Evolutionary conservation across 2,113 vertebrate genomes (phyloP).

Genomic region (Ptilorrhoa leucosticta): DNA sequence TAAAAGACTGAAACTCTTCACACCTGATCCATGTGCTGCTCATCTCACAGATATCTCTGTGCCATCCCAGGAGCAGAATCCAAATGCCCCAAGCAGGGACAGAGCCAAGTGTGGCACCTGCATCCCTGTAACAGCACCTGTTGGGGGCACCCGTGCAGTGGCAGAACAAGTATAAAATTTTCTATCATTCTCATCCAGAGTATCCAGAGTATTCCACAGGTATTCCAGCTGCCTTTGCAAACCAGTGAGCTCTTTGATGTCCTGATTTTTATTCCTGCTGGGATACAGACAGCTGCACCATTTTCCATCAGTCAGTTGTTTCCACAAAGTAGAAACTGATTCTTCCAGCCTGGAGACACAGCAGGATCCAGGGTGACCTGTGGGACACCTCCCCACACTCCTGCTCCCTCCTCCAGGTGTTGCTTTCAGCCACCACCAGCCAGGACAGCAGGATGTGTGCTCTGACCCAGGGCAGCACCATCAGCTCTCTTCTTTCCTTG

Average conservation of each 20-base stretch:
- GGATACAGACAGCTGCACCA: background rate
- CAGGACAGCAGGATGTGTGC: fast-evolving
- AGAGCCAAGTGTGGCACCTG: fast-evolving
- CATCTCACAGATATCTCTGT: background rate
- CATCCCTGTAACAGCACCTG: background rate
- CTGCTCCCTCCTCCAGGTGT: background rate
- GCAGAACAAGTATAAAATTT: background rate
- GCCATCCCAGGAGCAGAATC: background rate
- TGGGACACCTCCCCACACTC: fast-evolving
- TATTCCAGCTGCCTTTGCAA: background rate
- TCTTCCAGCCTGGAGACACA: background rate
- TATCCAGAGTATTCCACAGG: background rate
- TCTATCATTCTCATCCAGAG: background rate
- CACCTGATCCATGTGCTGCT: background rate
- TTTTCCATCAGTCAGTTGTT: background rate
- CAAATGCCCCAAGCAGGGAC: background rate
- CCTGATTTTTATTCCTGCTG: background rate
- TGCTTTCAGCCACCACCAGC: background rate
- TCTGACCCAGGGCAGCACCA: background rate
- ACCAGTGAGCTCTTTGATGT: background rate
- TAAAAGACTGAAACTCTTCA: background rate
- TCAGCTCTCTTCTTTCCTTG: background rate
- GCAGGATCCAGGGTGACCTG: background rate
- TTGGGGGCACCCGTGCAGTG: fast-evolving
- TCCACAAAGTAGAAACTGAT: background rate